These are phyloP conservation scores for Chloroclystis v-ata DNA, from an alignment of 2,888 invertebrate genomes.

Conservation along the genomic window DNA sequence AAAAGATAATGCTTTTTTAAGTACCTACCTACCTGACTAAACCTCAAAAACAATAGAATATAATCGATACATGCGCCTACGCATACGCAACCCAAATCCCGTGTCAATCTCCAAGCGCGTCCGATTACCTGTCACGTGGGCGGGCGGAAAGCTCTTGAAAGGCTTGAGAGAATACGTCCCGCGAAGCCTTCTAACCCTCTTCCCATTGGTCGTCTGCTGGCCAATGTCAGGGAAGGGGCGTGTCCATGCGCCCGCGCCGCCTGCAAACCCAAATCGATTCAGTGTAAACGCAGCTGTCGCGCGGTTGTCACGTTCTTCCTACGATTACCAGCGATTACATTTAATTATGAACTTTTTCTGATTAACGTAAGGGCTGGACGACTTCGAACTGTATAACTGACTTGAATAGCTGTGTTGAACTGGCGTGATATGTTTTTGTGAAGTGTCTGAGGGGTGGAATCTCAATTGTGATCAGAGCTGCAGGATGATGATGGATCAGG, in stretches of 20 bases:
- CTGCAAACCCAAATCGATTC: conserved; percentile 46
- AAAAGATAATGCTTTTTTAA: background rate
- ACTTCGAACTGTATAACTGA: conserved; percentile 29
- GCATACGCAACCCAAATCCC: conserved; percentile 54
- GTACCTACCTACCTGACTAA: background rate
- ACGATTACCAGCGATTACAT: conserved; percentile 41
- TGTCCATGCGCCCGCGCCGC: conserved; percentile 69
- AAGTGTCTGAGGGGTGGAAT: conserved; percentile 49
- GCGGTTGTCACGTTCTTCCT: conserved; percentile 48
- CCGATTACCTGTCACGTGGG: conserved; percentile 63
- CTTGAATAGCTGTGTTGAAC: conserved; percentile 31
- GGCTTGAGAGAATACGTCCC: conserved; percentile 29
- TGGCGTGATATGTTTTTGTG: conserved; percentile 54
- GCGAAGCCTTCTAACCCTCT: conserved; percentile 51
- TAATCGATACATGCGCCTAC: conserved; percentile 60
- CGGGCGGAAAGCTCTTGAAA: conserved; percentile 64
- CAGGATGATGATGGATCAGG: conserved; percentile 75
- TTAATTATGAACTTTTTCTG: conserved; percentile 62
- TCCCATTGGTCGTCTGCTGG: conserved; percentile 49
- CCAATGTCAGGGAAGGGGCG: conserved; percentile 59
- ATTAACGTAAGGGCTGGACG: conserved; percentile 38
- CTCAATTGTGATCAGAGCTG: conserved; percentile 35
- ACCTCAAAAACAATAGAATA: conserved; percentile 42
- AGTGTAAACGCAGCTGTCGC: conserved; percentile 69
- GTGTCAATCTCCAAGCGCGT: conserved; percentile 50